Evolutionary conservation across 2,113 vertebrate species (phyloP).

Genomic region (Neoarius graeffei): DNA sequence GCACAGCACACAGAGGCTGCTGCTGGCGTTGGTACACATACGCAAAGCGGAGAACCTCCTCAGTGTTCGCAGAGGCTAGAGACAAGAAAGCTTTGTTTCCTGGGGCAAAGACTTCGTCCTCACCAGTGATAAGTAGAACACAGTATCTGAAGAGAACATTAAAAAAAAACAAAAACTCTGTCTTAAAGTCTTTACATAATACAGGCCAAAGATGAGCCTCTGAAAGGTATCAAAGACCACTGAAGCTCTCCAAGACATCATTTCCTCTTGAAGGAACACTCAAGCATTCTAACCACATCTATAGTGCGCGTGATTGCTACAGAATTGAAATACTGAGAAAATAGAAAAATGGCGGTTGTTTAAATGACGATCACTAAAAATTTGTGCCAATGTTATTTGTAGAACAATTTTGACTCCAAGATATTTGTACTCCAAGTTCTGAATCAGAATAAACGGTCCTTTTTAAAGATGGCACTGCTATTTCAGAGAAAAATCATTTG

Average conservation of each 20-base stretch:
- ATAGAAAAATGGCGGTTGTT: too few relatives aligned
- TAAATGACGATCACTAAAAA: neutral
- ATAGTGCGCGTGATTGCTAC: neutral
- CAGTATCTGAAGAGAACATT: slow-evolving; percentile 78
- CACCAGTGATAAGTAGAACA: slow-evolving; percentile 82
- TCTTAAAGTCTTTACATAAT: neutral
- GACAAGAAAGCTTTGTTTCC: slow-evolving; percentile 84
- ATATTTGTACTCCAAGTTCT: too few relatives aligned
- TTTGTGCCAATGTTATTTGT: neutral
- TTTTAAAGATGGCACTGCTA: too few relatives aligned
- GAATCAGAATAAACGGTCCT: too few relatives aligned
- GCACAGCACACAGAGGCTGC: slow-evolving; percentile 77
- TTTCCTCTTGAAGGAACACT: neutral
- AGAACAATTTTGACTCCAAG: too few relatives aligned
- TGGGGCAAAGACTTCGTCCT: slow-evolving; percentile 72
- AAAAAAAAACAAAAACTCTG: neutral
- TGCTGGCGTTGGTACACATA: slow-evolving; percentile 84
- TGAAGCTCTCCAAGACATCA: neutral
- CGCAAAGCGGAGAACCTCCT: slow-evolving; percentile 85
- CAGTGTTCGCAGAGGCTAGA: slow-evolving; percentile 84
- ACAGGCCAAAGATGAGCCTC: neutral
- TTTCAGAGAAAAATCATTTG: too few relatives aligned
- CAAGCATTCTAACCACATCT: neutral
- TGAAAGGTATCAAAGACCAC: neutral
- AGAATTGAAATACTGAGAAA: neutral